A percentile compares a stretch with the other conserved stretches of the same genome.
Conservation (phyloP, 2,113 vertebrate genomes). For the Ctenomys sociabilis region DNA sequence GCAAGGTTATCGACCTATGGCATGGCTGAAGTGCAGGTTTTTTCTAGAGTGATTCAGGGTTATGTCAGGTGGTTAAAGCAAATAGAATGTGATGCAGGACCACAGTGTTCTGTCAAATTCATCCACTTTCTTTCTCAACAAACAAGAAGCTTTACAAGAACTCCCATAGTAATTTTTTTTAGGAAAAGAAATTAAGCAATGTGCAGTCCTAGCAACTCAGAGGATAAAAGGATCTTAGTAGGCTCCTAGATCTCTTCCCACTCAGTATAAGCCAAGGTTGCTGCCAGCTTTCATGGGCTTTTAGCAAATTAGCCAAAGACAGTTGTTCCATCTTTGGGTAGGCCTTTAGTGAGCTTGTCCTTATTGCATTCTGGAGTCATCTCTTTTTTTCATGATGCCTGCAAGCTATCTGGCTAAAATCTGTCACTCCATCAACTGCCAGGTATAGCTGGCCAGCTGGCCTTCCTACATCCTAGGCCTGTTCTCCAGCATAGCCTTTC, state of each 20-base stretch:
- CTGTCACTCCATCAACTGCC: neutral
- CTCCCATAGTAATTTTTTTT: neutral
- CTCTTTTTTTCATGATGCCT: neutral
- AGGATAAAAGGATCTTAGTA: neutral
- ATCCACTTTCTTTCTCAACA: neutral
- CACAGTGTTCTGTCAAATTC: neutral
- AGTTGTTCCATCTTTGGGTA: neutral
- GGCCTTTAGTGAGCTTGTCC: neutral
- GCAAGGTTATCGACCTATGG: neutral
- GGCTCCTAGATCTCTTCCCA: neutral
- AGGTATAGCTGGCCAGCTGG: neutral
- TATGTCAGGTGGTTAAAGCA: neutral
- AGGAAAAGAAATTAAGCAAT: neutral
- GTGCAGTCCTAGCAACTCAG: neutral
- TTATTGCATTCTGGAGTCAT: constrained; percentile 6
- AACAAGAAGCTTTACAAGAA: constrained; percentile 33
- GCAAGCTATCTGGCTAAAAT: neutral
- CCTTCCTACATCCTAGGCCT: neutral
- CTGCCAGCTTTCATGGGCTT: neutral
- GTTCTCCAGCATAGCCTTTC: neutral
- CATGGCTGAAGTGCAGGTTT: neutral
- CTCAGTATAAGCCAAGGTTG: neutral
- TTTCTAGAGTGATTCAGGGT: neutral
- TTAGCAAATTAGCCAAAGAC: neutral
- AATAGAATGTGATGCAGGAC: neutral